Base-by-base conservation (phyloP, 1,140 invertebrate species). In the Bombus pascuorum region DNA sequence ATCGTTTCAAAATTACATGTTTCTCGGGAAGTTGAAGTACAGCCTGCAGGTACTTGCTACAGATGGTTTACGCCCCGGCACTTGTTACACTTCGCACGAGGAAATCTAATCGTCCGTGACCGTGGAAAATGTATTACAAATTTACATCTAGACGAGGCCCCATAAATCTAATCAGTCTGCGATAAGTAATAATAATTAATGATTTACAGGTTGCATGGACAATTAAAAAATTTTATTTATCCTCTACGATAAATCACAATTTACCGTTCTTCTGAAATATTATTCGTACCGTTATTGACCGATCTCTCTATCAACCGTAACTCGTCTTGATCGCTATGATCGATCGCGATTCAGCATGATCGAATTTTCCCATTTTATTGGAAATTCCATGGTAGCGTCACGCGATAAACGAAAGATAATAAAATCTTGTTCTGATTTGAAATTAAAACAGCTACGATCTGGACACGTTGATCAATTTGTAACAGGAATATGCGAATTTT, bases 101-200 rank as follows among this genome's bases (percentile, higher is more conserved):
- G 39, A 80, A 80, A 85, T 80, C 68, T 42, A 76, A 32, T 76
- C 44, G n/a, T 28, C 25, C 18, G 44, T 18, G 37, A 5, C 42
- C 28, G 3, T 25, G 25, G 57, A 80, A 80, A 65, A 65, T 34
- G 53, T 42, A 13, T 70, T 70, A 70, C 37, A 22, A 85, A 85
- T 62, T 80, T 85, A 34, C 66, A 62, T 85, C 34, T 32, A 18
- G 42, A 72, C 57, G 18, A 15, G 32, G 34, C 6, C 18, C 25
- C 68, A 80, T 85, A 80, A 80, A 85, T 80, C 68, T 37, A 42
- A 12, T 34, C n/a, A 15, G 10, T 8, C n/a, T 8, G 15, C 28
- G 83, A 85, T 85, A 85, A 80, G 47, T 53, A 53, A 68, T 70
- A 72, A 80, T 85, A 85, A 85, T 85, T 79, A 80, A 80, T 65